phyloP scores from a whole-genome alignment of 2,888 invertebrate species.

The Apotomis capreana region DNA sequence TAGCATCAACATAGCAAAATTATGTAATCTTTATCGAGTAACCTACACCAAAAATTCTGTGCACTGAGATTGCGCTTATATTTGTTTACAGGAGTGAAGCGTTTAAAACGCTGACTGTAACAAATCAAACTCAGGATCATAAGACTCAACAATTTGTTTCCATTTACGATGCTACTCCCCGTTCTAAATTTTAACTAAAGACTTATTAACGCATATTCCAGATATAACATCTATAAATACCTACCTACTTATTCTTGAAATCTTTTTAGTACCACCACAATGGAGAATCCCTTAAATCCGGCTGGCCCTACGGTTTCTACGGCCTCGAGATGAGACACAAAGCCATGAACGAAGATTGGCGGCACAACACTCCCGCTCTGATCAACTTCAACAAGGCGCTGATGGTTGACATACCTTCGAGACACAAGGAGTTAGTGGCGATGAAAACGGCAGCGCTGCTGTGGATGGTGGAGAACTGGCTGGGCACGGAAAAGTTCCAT shows the following conservation, averaged over 20 bases:
- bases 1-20: no score
- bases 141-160: no score
- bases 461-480: constrained; percentile 79
- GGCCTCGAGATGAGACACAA: constrained; percentile 68
- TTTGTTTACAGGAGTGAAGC: no score
- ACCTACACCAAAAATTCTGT: no score
- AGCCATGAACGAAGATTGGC: constrained; percentile 72
- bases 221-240: no score
- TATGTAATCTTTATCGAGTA: no score
- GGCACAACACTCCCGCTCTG: constrained; percentile 64
- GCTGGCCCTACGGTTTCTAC: constrained; percentile 57
- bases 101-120: no score
- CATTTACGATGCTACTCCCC: no score
- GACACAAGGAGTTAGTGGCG: constrained; percentile 66
- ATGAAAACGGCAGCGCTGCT: constrained; percentile 75
- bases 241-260: neutral
- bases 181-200: no score
- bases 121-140: no score
- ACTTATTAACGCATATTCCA: no score
- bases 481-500: constrained; percentile 66
- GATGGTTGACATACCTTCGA: constrained; percentile 65
- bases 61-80: no score
- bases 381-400: constrained; percentile 64
- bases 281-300: constrained; percentile 44
- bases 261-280: constrained; percentile 63